These are phyloP conservation scores for Eulemur mongoz DNA, from an alignment of 2,797 vertebrate species.

Conservation along the genomic window DNA sequence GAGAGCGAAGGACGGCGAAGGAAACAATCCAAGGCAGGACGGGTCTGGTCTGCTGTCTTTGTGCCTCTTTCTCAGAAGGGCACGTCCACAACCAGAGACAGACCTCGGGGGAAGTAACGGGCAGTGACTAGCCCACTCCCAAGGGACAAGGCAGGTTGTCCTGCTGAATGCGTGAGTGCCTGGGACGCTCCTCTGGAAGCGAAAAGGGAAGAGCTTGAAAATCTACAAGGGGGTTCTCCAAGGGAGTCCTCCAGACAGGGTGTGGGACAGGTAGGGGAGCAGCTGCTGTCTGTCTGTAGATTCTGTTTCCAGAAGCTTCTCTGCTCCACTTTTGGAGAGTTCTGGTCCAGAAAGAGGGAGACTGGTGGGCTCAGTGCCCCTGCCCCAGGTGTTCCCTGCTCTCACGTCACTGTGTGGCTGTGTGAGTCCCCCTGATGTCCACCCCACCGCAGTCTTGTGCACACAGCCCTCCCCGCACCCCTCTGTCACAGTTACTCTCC, in stretches of 20 bases:
- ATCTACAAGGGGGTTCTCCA: not conserved
- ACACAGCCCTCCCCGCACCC: fast-evolving
- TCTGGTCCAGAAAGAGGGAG: fast-evolving
- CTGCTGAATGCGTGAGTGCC: not conserved
- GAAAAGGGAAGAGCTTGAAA: not conserved
- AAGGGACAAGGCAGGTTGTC: not conserved
- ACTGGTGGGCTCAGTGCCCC: not conserved
- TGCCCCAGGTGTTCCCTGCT: fast-evolving
- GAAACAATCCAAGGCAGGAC: not conserved
- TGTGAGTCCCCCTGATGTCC: not conserved
- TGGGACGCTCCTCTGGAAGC: not conserved
- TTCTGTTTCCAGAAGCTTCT: not conserved
- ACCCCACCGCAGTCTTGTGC: too few species aligned
- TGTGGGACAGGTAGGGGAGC: not conserved
- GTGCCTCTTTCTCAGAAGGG: not conserved
- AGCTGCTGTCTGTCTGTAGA: not conserved
- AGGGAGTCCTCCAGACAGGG: not conserved
- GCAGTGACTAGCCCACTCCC: too few species aligned
- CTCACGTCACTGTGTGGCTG: fast-evolving
- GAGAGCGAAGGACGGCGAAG: not conserved
- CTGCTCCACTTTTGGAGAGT: not conserved
- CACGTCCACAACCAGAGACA: not conserved
- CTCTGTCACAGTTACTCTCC: not conserved
- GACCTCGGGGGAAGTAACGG: not conserved
- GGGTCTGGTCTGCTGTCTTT: not conserved